Evolutionary conservation across 2,797 vertebrate genomes (phyloP).

Genomic region (Jordanella pulchra): DNA sequence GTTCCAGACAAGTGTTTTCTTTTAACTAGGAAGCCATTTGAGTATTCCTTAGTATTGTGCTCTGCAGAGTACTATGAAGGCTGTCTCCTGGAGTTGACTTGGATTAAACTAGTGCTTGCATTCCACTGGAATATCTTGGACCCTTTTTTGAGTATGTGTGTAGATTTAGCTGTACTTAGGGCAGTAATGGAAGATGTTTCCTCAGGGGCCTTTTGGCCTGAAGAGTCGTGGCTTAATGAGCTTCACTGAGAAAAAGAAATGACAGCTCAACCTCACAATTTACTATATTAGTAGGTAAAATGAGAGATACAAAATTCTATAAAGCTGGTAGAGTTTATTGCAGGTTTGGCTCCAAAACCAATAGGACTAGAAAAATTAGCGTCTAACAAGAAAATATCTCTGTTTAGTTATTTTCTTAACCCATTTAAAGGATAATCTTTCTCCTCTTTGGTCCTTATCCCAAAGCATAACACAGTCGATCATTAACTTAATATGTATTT

Average conservation of each 20-base stretch:
- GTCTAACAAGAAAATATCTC: constrained; percentile 20
- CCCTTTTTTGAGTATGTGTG: constrained; percentile 61
- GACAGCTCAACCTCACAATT: constrained; percentile 71
- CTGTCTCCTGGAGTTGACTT: constrained; percentile 63
- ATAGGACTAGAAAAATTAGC: constrained; percentile 7
- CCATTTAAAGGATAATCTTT: background rate
- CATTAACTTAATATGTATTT: background rate
- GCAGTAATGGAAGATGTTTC: constrained; percentile 73
- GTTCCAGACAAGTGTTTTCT: constrained; percentile 51
- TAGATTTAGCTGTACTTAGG: constrained; percentile 69
- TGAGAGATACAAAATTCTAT: constrained; percentile 64
- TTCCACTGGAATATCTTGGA: constrained; percentile 52
- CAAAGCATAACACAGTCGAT: background rate
- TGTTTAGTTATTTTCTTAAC: background rate
- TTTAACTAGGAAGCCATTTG: constrained; percentile 70
- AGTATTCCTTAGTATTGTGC: constrained; percentile 67
- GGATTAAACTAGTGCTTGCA: constrained; percentile 52
- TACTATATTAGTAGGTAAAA: constrained; percentile 71
- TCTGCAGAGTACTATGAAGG: constrained; percentile 54
- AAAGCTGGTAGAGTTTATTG: constrained; percentile 51
- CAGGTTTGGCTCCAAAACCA: constrained; percentile 31
- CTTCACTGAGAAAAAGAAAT: constrained; percentile 73
- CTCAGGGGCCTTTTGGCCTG: constrained; percentile 72
- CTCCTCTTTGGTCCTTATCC: background rate
- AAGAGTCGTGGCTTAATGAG: constrained; percentile 81